phyloP scores from a whole-genome alignment of 2,113 vertebrate species.

The Aptenodytes forsteri region DNA sequence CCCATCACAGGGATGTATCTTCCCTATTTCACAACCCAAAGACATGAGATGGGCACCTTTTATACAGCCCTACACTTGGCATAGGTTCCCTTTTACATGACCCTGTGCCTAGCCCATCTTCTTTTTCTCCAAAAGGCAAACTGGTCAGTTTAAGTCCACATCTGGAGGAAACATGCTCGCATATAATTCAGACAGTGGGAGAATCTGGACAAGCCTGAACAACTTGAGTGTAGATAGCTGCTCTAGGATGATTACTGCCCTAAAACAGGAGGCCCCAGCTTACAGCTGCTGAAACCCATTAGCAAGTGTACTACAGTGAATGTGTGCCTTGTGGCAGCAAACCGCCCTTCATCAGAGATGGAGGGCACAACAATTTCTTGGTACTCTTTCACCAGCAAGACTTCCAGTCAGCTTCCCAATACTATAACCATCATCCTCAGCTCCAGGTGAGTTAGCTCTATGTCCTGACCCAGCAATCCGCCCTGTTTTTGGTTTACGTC shows the following conservation, averaged over 20 bases:
- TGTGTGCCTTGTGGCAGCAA: not conserved
- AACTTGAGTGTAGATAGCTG: not conserved
- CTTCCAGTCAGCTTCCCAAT: not conserved
- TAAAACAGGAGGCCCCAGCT: not conserved
- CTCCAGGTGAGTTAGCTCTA: not conserved
- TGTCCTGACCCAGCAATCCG: not conserved
- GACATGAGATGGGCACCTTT: rapidly evolving
- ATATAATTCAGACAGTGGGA: not conserved
- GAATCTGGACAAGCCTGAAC: not conserved
- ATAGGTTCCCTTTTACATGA: not conserved
- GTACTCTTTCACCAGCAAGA: not conserved
- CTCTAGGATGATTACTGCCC: not conserved
- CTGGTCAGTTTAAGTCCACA: not conserved
- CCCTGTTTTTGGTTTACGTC: not conserved
- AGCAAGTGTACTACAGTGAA: not conserved
- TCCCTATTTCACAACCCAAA: not conserved
- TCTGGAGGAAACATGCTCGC: not conserved
- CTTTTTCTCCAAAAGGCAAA: not conserved
- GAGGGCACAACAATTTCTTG: not conserved
- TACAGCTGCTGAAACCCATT: not conserved
- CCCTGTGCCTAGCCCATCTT: not conserved
- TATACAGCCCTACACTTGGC: not conserved
- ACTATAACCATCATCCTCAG: not conserved
- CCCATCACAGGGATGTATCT: not conserved
- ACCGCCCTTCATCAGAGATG: not conserved